Evolutionary conservation across 2,797 vertebrate species (phyloP).

Genomic region (Adelosebastes latens): DNA sequence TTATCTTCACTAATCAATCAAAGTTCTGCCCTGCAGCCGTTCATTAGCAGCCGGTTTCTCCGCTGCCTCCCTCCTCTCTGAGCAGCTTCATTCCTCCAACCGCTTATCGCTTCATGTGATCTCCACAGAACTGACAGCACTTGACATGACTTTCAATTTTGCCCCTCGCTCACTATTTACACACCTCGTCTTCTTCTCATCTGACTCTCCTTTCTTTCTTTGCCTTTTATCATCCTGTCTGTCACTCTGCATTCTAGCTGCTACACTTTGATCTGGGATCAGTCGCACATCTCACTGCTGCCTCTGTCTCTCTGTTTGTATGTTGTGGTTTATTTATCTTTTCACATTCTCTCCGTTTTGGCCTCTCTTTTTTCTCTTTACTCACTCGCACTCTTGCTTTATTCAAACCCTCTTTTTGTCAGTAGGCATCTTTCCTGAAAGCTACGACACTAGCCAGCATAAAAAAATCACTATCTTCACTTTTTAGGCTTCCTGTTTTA

Average conservation of each 20-base stretch:
- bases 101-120: conserved; percentile 30
- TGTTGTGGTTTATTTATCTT: conserved; percentile 5
- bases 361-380: not conserved
- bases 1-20: not conserved
- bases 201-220: conserved; percentile 13
- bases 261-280: conserved; percentile 12
- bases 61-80: not conserved
- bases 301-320: not conserved
- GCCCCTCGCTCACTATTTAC: not conserved
- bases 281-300: not conserved
- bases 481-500: conserved; percentile 15
- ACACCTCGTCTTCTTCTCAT: not conserved
- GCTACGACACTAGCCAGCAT: not conserved
- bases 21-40: not conserved
- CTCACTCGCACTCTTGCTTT: not conserved
- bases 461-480: not conserved
- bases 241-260: conserved; percentile 14
- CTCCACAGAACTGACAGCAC: conserved; percentile 24
- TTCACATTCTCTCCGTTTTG: not conserved
- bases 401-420: not conserved
- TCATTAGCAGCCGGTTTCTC: conserved; percentile 21
- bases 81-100: not conserved
- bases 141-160: conserved; percentile 33
- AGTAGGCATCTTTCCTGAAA: not conserved
- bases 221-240: conserved; percentile 11